Conservation (phyloP, 2,888 invertebrate genomes). For the Orthonevra nobilis region DNA sequence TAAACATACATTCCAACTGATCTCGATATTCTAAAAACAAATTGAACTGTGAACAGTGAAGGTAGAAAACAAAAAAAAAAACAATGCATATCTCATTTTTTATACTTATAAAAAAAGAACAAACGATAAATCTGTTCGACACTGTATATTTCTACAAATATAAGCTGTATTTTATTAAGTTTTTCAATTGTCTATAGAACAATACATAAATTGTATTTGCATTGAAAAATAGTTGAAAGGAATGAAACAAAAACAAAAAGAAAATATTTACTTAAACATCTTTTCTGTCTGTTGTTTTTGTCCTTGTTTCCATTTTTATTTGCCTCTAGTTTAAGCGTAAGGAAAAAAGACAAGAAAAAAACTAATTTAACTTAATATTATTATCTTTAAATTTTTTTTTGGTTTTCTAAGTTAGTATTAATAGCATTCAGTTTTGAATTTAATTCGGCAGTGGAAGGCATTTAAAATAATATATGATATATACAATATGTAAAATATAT, state of each 20-base stretch:
- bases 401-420: constrained; percentile 1
- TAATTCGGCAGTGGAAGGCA: constrained; percentile 60
- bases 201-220: constrained; percentile 37
- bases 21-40: constrained; percentile 36
- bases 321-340: constrained; percentile 19
- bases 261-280: constrained; percentile 45
- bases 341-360: constrained; percentile 33
- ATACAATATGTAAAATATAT: neutral
- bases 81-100: constrained; percentile 67
- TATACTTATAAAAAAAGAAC: constrained; percentile 26
- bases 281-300: too few species aligned
- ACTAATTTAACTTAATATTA: constrained; percentile 21
- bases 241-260: constrained; percentile 12
- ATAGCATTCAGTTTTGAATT: constrained; percentile 58
- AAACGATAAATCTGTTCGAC: constrained; percentile 42
- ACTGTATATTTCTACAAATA: constrained; percentile 45
- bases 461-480: constrained; percentile 37
- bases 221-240: constrained; percentile 17
- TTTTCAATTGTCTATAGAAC: constrained; percentile 35
- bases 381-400: constrained; percentile 1
- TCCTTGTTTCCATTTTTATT: constrained; percentile 3
- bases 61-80: too few species aligned
- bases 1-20: constrained; percentile 65
- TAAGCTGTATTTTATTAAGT: constrained; percentile 50
- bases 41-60: too few species aligned